Evolutionary conservation across 2,113 vertebrate species (phyloP).

Genomic region (Clarias gariepinus): DNA sequence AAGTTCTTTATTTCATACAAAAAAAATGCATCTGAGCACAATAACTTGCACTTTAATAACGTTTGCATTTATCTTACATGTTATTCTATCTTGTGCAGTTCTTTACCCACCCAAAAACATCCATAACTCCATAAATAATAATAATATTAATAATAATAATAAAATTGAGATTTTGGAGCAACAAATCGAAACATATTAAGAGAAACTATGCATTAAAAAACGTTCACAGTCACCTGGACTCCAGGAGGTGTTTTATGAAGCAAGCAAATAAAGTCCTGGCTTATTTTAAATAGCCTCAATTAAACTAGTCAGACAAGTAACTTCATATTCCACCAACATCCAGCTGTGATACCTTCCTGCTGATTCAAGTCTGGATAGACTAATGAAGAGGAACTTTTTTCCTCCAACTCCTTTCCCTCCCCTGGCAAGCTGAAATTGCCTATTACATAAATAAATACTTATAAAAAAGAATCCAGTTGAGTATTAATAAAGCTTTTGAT

Average conservation of each 20-base stretch:
- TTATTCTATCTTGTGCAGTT: too few species aligned
- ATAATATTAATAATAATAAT: too few species aligned
- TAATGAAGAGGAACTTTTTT: slow-evolving; percentile 3
- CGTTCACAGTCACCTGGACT: background rate
- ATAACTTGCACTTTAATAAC: background rate
- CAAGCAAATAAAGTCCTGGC: background rate
- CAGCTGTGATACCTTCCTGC: background rate
- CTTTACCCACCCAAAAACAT: too few species aligned
- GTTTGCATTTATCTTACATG: background rate
- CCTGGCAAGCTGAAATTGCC: background rate
- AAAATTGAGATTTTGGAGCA: background rate
- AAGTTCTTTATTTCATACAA: background rate
- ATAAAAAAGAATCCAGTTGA: background rate
- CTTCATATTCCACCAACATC: background rate
- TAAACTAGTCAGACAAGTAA: background rate
- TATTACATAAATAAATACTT: background rate
- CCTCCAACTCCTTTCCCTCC: background rate
- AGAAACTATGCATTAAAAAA: background rate
- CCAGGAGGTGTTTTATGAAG: background rate
- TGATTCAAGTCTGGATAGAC: background rate
- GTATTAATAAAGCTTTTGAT: background rate
- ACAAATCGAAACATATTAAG: background rate
- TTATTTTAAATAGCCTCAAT: background rate
- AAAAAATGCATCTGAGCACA: background rate
- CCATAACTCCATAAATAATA: too few species aligned